phyloP scores from a whole-genome alignment of 2,888 invertebrate genomes.

The Panzeria rudis region DNA sequence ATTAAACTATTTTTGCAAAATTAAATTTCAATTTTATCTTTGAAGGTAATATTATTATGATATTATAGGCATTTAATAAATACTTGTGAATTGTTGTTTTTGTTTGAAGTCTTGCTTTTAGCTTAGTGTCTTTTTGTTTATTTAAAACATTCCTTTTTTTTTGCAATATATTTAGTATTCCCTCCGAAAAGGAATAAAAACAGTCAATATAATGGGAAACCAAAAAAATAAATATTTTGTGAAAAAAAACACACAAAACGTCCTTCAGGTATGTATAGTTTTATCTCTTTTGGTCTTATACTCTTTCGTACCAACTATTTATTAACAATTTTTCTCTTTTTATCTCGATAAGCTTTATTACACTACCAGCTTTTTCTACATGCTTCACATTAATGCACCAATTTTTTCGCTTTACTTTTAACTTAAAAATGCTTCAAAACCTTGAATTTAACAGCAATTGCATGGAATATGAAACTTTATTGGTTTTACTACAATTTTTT shows the following conservation, averaged over 20 bases:
- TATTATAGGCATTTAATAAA: not conserved
- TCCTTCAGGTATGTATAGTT: slow-evolving; percentile 71
- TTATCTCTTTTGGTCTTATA: slow-evolving; percentile 59
- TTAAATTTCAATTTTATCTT: slow-evolving; percentile 34
- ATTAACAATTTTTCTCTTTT: slow-evolving; percentile 42
- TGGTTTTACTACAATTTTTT: not conserved
- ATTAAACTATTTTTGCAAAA: slow-evolving; percentile 42
- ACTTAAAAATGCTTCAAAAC: not conserved
- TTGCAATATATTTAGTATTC: slow-evolving; percentile 14
- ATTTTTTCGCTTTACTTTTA: not conserved
- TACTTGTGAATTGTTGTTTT: not conserved
- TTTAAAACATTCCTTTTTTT: not conserved
- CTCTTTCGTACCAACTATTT: slow-evolving; percentile 14
- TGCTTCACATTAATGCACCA: slow-evolving; percentile 36
- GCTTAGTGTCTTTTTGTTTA: not conserved
- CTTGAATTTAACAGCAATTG: not conserved
- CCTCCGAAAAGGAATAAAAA: slow-evolving; percentile 54
- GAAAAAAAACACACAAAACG: slow-evolving; percentile 68
- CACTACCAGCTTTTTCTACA: slow-evolving; percentile 62
- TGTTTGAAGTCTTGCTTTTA: not conserved
- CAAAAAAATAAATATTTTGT: slow-evolving; percentile 34
- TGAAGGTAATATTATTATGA: not conserved
- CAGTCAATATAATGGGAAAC: slow-evolving; percentile 12
- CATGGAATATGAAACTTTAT: not conserved
- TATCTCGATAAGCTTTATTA: slow-evolving; percentile 12